Evolutionary conservation across 2,113 vertebrate genomes (phyloP), one percentile per base, ranked within the genome.

Genomic region (Hemichromis elongatus): DNA sequence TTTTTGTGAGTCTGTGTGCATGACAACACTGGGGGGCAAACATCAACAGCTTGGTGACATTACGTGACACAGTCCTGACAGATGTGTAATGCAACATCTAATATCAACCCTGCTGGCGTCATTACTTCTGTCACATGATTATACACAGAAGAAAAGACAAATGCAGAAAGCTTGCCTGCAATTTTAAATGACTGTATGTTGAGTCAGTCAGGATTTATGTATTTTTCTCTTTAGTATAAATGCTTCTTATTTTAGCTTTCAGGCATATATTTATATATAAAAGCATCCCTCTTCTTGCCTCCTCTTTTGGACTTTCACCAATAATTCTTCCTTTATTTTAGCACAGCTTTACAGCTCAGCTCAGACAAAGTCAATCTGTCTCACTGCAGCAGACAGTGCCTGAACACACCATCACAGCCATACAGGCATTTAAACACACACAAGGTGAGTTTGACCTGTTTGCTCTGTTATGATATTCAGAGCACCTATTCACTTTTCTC

Each of bases 111-210:
- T 54, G 75, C 80, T n/a, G 78, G 24, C 68, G 45, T 83, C 63
- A 85, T 89, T 79, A 59, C 21, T 35, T 63, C 77, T 81, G 83
- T 59, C 79, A 42, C 24, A 6, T 77, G 66, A 81, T 80, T 80
- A 70, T 35, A 40, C 47, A 66, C 12, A 45, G 63, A 13, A 21
- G 26, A 30, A 21, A 19, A 78, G n/a, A 75, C 24, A 80, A 52
- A 83, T 54, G 77, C 56, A 45, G 37, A 70, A 19, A 57, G 53
- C 56, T n/a, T 90, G 86, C 81, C 50, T 14, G 9, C 82, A 84
- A 89, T 90, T 91, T 86, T 45, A 83, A 85, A 28, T 75, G 86
- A 92, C 77, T 88, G 61, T 89, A 77, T 77, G 68, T 83, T 37
- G 4, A 83, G 37, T 54, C 63, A 37, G 30, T 50, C 42, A 47